Evolutionary conservation across 2,888 invertebrate genomes (phyloP).

Genomic region (Eilema griseolum): DNA sequence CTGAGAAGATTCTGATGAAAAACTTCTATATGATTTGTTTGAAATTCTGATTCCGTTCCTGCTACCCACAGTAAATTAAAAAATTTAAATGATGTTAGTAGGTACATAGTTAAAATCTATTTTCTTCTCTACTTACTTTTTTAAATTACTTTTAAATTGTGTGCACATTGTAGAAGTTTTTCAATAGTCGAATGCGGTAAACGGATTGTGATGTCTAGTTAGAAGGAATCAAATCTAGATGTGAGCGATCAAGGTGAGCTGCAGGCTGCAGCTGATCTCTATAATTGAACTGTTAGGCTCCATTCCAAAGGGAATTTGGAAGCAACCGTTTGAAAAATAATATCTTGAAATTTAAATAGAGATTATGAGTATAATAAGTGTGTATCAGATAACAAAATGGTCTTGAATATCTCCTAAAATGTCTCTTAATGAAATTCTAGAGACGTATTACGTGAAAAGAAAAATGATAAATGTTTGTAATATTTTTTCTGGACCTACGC

Average conservation of each 20-base stretch:
- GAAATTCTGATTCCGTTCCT: no score
- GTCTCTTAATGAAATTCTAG: not conserved
- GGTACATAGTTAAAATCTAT: no score
- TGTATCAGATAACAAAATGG: not conserved
- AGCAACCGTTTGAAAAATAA: not conserved
- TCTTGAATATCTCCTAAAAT: not conserved
- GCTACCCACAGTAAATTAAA: no score
- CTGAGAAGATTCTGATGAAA: no score
- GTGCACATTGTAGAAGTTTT: constrained; percentile 70
- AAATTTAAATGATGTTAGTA: no score
- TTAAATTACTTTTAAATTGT: not conserved
- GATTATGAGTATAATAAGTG: not conserved
- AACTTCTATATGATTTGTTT: no score
- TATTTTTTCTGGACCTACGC: no score
- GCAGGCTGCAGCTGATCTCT: constrained; percentile 57
- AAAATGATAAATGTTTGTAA: not conserved
- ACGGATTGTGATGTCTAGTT: constrained; percentile 81
- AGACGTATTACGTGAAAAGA: not conserved
- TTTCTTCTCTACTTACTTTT: no score
- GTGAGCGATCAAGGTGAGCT: constrained; percentile 64
- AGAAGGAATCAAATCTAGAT: constrained; percentile 82
- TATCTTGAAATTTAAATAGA: not conserved
- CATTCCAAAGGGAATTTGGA: constrained; percentile 18
- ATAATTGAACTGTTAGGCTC: constrained; percentile 71
- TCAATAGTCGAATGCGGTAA: constrained; percentile 79